Base-by-base conservation (phyloP, 1,140 invertebrate species). In the Chymomyza costata region DNA sequence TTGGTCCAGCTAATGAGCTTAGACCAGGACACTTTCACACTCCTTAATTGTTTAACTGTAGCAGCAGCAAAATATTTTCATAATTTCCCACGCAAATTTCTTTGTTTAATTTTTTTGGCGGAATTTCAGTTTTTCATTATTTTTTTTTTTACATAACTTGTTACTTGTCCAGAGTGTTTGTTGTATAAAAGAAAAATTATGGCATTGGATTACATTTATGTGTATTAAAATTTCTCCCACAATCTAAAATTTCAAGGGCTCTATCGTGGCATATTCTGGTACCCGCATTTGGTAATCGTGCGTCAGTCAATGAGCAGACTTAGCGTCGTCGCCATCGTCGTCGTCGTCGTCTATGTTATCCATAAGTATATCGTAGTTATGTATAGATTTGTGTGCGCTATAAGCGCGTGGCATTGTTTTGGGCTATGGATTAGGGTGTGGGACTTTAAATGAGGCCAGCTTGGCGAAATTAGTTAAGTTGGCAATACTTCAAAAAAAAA, bases 81-180 rank as follows among this genome's bases (percentile, higher is more conserved):
- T 78, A 78, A 64, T 80, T 66, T 78, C 73, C 67, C 71, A 78
- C 73, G 73, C 52, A 46, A 46, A 53, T 46, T n/a, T n/a, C 37
- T 41, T 49, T 56, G 19, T 47, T 53, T 32, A 49, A 21, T n/a
- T 25, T 47, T 32, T 39, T n/a, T n/a, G n/a, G n/a, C n/a, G n/a
- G 15, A 39, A 17, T 25, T 32, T 45, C 39, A 14, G n/a, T 39
- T 10, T 7, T 44, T 16, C 6, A 39, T 59, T 45, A 30, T 31
- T 25, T 18, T 34, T 59, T 60, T 63, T 31, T 47, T 37, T 14
- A 38, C 16, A 1, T 6, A 52, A 37, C 21, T 6, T 18, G 10
- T 58, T 54, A n/a, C 38, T 50, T 38, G 35, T 66, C 46, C 71
- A 78, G 62, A 63, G n/a, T n/a, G n/a, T n/a, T 65, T 51, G 47